Evolutionary conservation across 1,140 invertebrate species (phyloP).

Genomic region (Ostrea edulis): DNA sequence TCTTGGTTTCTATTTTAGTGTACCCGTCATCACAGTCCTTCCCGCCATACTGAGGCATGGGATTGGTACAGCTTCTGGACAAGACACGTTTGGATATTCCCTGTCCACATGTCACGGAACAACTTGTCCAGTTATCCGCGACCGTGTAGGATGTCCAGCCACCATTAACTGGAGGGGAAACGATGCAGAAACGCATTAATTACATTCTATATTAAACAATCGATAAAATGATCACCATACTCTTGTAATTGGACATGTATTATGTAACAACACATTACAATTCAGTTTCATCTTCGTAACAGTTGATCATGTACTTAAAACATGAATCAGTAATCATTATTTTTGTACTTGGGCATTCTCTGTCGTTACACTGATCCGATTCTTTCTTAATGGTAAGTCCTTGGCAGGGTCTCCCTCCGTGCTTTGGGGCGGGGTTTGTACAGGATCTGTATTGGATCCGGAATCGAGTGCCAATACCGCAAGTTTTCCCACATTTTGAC

Average conservation of each 20-base stretch:
- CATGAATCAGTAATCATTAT: background rate
- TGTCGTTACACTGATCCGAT: background rate
- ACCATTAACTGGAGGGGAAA: conserved; percentile 36
- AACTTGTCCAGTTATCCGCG: conserved; percentile 22
- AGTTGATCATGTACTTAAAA: background rate
- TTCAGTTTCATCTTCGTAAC: too few species aligned
- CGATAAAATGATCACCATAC: too few species aligned
- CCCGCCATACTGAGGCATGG: conserved; percentile 19
- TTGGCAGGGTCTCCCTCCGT: background rate
- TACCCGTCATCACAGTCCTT: background rate
- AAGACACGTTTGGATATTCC: too few species aligned
- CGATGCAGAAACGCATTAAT: too few species aligned
- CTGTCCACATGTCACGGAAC: conserved; percentile 33
- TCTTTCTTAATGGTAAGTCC: background rate
- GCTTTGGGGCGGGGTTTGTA: conserved; percentile 22
- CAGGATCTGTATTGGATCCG: background rate
- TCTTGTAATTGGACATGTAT: too few species aligned
- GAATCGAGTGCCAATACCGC: background rate
- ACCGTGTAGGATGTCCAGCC: conserved; percentile 9
- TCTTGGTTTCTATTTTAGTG: background rate
- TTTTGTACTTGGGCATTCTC: conserved; percentile 14
- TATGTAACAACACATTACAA: background rate
- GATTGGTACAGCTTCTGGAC: conserved; percentile 16
- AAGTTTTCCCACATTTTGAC: conserved; percentile 27
- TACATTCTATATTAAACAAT: too few species aligned